A percentile compares a stretch with the other conserved stretches of the same genome.
phyloP scores from a whole-genome alignment of 2,113 vertebrate genomes.

The Alectura lathami region DNA sequence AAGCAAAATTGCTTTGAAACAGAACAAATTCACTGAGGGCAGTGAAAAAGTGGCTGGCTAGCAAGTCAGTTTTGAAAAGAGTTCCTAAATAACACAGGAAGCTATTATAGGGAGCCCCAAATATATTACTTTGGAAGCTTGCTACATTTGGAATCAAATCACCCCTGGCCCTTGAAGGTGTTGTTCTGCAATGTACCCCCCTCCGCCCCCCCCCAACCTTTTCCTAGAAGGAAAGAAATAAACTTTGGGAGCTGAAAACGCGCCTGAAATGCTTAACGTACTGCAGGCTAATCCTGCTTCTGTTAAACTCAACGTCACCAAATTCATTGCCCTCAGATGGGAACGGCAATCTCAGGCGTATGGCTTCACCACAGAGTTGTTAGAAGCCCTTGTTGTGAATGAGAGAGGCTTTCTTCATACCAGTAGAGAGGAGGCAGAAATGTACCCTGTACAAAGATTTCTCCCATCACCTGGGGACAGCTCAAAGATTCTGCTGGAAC shows the following conservation, averaged over 20 bases:
- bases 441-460: background rate
- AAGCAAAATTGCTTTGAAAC: background rate
- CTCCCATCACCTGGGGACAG: background rate
- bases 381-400: background rate
- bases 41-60: background rate
- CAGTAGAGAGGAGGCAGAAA: background rate
- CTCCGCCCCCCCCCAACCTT: background rate
- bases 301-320: background rate
- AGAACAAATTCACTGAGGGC: background rate
- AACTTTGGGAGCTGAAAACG: background rate
- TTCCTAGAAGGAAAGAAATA: background rate
- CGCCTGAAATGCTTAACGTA: background rate
- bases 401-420: background rate
- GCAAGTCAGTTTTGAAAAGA: background rate
- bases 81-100: background rate
- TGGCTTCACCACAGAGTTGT: background rate
- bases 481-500: background rate
- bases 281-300: background rate
- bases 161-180: rapidly evolving
- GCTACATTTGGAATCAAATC: background rate
- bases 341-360: background rate
- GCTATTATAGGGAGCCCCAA: background rate
- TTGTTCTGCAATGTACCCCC: background rate
- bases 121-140: background rate
- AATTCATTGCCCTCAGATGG: background rate